phyloP scores from a whole-genome alignment of 1,140 invertebrate species.

The Scaptodrosophila lebanonensis region DNA sequence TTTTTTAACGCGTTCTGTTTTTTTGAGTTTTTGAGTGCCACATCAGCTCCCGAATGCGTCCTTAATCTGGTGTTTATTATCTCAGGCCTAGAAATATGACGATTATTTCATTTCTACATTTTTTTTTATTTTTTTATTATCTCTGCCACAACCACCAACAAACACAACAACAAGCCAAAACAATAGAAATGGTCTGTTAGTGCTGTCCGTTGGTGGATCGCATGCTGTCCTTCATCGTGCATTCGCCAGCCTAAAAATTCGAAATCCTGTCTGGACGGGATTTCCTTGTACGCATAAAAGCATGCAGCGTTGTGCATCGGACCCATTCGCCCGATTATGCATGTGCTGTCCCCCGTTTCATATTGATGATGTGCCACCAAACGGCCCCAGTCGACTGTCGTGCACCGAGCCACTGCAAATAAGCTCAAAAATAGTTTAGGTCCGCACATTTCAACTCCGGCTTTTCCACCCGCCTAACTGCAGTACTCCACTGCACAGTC shows the following conservation, averaged over 20 bases:
- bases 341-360: constrained; percentile 66
- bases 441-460: constrained; percentile 1
- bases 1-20: no score
- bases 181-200: constrained; percentile 12
- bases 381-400: no score
- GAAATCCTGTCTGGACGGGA: constrained; percentile 67
- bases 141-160: constrained; percentile 11
- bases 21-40: background rate
- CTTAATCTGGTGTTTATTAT: constrained; percentile 38
- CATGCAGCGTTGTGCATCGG: constrained; percentile 44
- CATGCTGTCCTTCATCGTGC: background rate
- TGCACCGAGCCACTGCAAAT: no score
- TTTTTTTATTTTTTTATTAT: constrained; percentile 41
- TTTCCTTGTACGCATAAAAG: constrained; percentile 62
- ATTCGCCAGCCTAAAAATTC: constrained; percentile 39
- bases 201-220: background rate
- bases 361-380: constrained; percentile 59
- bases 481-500: constrained; percentile 56
- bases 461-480: constrained; percentile 1
- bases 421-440: constrained; percentile 57
- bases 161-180: constrained; percentile 19
- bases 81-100: no score
- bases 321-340: constrained; percentile 64
- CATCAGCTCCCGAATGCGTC: background rate
- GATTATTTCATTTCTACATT: no score